Conservation (phyloP, 2,888 invertebrate genomes). For the Polyommatus icarus region DNA sequence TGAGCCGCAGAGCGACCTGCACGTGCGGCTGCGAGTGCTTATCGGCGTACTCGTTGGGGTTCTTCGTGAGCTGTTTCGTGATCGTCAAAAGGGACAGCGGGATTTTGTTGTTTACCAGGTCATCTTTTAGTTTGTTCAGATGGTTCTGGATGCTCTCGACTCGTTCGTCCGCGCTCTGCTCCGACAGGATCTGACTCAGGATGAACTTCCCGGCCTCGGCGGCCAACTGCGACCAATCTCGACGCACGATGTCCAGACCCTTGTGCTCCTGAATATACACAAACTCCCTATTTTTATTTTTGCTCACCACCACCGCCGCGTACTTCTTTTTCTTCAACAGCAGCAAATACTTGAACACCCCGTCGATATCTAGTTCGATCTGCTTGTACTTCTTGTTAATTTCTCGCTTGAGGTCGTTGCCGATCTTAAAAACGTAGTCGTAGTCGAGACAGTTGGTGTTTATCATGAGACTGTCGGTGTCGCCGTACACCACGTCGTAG, state of each 20-base stretch:
- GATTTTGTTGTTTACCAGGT: conserved; percentile 85
- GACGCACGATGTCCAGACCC: conserved; percentile 96
- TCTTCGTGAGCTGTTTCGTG: conserved; percentile 96
- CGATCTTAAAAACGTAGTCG: conserved; percentile 87
- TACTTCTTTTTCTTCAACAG: conserved; percentile 99
- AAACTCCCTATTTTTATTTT: conserved; percentile 83
- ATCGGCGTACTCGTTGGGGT: conserved; percentile 95
- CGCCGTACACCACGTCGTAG: conserved; percentile 98
- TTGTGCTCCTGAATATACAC: conserved; percentile 91
- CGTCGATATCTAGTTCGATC: conserved; percentile 98
- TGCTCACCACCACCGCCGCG: conserved; percentile 91
- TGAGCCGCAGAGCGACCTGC: conserved; percentile 90
- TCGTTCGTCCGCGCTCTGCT: conserved; percentile 89
- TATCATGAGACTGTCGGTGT: conserved; percentile 99
- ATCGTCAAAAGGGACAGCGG: conserved; percentile 90
- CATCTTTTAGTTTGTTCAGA: conserved; percentile 87
- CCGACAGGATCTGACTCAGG: conserved; percentile 90
- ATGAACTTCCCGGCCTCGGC: conserved; percentile 94
- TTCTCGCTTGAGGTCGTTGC: conserved; percentile 90
- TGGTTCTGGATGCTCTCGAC: conserved; percentile 91
- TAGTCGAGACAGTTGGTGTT: conserved; percentile 94
- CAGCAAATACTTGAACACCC: conserved; percentile 96
- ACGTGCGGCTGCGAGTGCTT: conserved; percentile 92
- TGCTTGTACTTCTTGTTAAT: conserved; percentile 96
- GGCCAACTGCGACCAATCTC: conserved; percentile 98